Evolutionary conservation across 1,140 invertebrate genomes (phyloP), one percentile per base, ranked within the genome.

Genomic region (Sinonovacula constricta): DNA sequence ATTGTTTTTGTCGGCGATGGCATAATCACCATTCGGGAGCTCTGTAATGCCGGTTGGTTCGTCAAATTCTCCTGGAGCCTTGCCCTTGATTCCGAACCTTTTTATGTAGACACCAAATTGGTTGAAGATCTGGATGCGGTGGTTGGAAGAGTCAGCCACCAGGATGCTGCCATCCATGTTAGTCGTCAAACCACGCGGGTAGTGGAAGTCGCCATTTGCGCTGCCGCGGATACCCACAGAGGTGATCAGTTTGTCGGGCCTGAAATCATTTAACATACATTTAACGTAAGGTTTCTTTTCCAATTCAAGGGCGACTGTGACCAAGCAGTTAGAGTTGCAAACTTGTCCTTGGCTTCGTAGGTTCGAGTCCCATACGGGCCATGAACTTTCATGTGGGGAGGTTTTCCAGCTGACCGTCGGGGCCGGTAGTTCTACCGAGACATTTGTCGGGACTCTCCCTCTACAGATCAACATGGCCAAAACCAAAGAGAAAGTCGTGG

Each of bases 1-100:
- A 91, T 99, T 99, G 67, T 96, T 93, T 0, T 96, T 97, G 86
- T 99, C 98, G 0, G 97, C 96, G 0, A 99, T 96, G 0, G 95
- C 94, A 62, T 99, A 36, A 56, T 88, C 82, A 2, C 84, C 86
- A 80, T 90, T 88, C 10, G 84, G 84, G 28, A 88, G 36, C 59
- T 88, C 86, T 3, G 81, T 68, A 5, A 90, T 83, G 28, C 83
- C 88, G 18, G 83, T 81, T n/a, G 89, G 89, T 30, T 88, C 81
- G 51, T 88, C 74, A 59, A 90, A 90, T 63, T 90, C 76, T 36
- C 83, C 84, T 18, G 81, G 49, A 14, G 67, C 81, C 1, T 33
- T 75, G 1, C 89, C 89, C 31, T 80, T 77, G 7, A 31, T 74
- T 0, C 89, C 89, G 57, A 89, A 85, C n/a, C 72, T 74, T 28